Evolutionary conservation across 2,888 invertebrate species (phyloP).

Genomic region (Athalia rosae): DNA sequence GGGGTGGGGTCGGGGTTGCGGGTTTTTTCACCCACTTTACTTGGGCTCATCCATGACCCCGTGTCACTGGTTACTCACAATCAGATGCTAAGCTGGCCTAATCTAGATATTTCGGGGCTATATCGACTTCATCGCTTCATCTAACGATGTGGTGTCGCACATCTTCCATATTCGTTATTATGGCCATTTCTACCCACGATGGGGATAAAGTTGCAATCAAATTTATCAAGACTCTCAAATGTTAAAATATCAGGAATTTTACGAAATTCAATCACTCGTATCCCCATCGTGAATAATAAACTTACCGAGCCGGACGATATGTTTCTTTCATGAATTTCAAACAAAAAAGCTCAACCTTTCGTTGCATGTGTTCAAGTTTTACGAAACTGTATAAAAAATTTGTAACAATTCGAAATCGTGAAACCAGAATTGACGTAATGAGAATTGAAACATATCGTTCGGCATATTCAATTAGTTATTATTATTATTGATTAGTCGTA

Average conservation of each 20-base stretch:
- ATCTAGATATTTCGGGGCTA: slow-evolving; percentile 34
- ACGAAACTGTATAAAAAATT: neutral
- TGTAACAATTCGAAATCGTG: neutral
- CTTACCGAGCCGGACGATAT: slow-evolving; percentile 40
- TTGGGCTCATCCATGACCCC: slow-evolving; percentile 49
- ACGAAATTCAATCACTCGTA: slow-evolving; percentile 65
- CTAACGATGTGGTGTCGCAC: slow-evolving; percentile 1
- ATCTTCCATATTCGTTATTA: slow-evolving; percentile 2
- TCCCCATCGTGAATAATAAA: slow-evolving; percentile 40
- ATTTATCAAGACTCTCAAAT: too few relatives aligned
- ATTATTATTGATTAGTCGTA: neutral
- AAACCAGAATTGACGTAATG: neutral
- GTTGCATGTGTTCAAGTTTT: neutral
- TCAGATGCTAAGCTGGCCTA: slow-evolving; percentile 44
- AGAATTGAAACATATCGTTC: slow-evolving; percentile 28
- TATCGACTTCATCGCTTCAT: slow-evolving; percentile 28
- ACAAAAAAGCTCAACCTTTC: neutral
- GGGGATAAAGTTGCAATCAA: neutral
- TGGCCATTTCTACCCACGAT: slow-evolving; percentile 36
- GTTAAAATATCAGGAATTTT: slow-evolving; percentile 41
- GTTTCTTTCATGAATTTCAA: slow-evolving; percentile 3
- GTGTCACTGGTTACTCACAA: slow-evolving; percentile 45
- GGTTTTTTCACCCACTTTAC: slow-evolving; percentile 48
- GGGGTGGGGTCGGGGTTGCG: slow-evolving; percentile 49
- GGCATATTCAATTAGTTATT: slow-evolving; percentile 19